Base-by-base conservation (phyloP, 2,113 vertebrate species). In the Scophthalmus maximus region DNA sequence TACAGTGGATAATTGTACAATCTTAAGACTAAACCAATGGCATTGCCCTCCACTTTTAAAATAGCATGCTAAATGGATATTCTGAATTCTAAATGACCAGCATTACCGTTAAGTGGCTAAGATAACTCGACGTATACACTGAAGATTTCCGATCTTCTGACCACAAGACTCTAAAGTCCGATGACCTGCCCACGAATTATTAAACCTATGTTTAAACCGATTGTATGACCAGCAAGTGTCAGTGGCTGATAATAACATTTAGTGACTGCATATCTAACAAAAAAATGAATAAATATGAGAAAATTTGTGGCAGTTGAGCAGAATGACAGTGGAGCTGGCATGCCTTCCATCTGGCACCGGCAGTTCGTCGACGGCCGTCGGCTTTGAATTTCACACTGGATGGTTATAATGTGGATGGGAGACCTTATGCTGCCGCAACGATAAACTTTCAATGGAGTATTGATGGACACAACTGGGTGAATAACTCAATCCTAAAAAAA, bases 351-450 rank as follows among this genome's bases (percentile, higher is more conserved):
- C 58, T 80, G 58, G 30, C 67, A 50, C 8, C 65, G 55, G 70
- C 78, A 80, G 58, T 73, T 78, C 40, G 68, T 84, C 75, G 84
- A 68, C 51, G 22, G n/a, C 27, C 42, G 20, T 49, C 64, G 61
- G 44, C 73, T 73, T 44, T 5, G 12, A 15, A 57, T 61, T 61
- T 61, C 79, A 82, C 81, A 66, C n/a, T 57, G 36, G 30, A 36
- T 52, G 42, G 72, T 77, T 52, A 63, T 18, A 51, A 51, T 53
- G 63, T 38, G 50, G 46, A 49, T 1, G 40, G 20, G 25, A 17
- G 3, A 58, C 25, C 30, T 51, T 32, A 10, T 74, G 69, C 50
- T 47, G 6, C 38, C 57, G 26, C 50, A 26, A 56, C 42, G 29
- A 73, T 3, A 64, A 36, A 18, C 5, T 46, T 60, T 56, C 26